Evolutionary conservation across 92 coral and sea anemone genomes (phyloP).

Genomic region (Palythoa caribaeorum): DNA sequence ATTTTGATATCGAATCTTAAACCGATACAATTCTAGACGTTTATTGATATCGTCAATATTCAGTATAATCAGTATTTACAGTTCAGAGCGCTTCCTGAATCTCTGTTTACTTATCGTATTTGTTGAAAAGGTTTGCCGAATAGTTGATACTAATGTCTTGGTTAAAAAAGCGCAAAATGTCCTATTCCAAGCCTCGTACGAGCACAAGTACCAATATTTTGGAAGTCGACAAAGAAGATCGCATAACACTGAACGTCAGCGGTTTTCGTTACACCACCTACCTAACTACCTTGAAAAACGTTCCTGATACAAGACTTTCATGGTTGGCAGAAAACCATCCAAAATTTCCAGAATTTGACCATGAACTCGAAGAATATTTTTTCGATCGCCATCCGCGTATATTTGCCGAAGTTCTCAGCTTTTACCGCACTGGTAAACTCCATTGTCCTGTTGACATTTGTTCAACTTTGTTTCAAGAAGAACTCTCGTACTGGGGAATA

Average conservation of each 20-base stretch:
- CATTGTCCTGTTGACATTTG: constrained; percentile 97
- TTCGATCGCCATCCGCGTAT: constrained; percentile 95
- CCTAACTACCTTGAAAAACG: constrained; percentile 76
- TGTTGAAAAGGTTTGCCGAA: constrained; percentile 1
- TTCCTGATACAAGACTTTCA: constrained; percentile 94
- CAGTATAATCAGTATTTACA: constrained; percentile 8
- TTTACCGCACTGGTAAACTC: constrained; percentile 94
- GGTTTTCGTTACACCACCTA: constrained; percentile 93
- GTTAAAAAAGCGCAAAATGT: constrained; percentile 32
- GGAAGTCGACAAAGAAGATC: constrained; percentile 73
- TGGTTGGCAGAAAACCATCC: constrained; percentile 98
- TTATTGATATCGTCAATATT: constrained; percentile 20
- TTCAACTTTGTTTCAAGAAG: constrained; percentile 88
- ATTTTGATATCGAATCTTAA: constrained; percentile 7
- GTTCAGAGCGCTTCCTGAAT: constrained; percentile 6
- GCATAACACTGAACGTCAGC: constrained; percentile 88
- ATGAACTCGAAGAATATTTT: constrained; percentile 86
- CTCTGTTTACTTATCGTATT: neutral
- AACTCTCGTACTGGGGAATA: constrained; percentile 98
- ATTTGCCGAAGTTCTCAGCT: constrained; percentile 92
- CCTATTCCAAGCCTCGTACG: neutral
- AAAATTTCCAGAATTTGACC: constrained; percentile 87
- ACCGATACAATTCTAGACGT: constrained; percentile 35
- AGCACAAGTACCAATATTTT: constrained; percentile 45
- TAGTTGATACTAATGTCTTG: constrained; percentile 27